Evolutionary conservation across 1,140 invertebrate genomes (phyloP).

Genomic region (Oedothorax gibbosus): DNA sequence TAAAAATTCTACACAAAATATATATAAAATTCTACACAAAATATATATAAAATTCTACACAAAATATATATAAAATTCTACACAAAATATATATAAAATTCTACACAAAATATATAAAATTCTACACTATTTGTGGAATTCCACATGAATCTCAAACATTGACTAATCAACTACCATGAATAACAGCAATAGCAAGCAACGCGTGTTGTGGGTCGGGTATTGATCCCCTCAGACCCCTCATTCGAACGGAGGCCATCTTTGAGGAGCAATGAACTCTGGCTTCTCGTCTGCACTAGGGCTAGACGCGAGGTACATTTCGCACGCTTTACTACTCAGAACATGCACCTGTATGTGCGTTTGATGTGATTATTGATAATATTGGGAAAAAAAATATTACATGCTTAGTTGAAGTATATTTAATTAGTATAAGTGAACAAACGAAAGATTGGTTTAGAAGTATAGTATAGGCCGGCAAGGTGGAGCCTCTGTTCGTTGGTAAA

Average conservation of each 20-base stretch:
- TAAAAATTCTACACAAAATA: not conserved
- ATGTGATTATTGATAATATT: too few species aligned
- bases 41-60: not conserved
- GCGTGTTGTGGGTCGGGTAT: too few species aligned
- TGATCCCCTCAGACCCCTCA: not conserved
- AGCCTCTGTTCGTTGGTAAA: too few species aligned
- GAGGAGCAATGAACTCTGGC: conserved; percentile 36
- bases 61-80: not conserved
- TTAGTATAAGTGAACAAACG: too few species aligned
- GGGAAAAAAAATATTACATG: too few species aligned
- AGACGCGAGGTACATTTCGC: too few species aligned
- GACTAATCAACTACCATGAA: not conserved
- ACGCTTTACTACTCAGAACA: too few species aligned
- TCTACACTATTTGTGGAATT: not conserved
- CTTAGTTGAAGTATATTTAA: too few species aligned
- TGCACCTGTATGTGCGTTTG: too few species aligned
- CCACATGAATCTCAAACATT: not conserved
- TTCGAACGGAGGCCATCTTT: conserved; percentile 30
- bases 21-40: not conserved
- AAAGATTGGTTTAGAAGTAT: too few species aligned
- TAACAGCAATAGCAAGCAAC: not conserved
- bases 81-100: not conserved
- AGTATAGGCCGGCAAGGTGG: too few species aligned
- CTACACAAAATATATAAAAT: not conserved
- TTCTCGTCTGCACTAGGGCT: not conserved